Evolutionary conservation across 2,888 invertebrate species (phyloP).

Genomic region (Scaptomyza polygonia): DNA sequence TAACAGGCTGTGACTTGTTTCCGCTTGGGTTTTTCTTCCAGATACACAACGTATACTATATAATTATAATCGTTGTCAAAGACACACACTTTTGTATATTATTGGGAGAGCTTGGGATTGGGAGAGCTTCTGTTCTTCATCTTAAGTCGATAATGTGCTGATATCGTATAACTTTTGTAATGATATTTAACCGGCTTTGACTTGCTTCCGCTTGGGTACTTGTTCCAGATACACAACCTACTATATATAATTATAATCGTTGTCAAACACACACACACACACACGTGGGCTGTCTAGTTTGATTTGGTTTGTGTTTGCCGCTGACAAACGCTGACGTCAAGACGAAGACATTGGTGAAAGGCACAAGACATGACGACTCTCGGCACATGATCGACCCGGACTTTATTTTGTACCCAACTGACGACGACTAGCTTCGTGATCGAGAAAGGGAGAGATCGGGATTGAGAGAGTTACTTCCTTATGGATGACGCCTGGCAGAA

Average conservation of each 20-base stretch:
- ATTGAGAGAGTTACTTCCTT: slow-evolving; percentile 29
- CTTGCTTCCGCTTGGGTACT: slow-evolving; percentile 12
- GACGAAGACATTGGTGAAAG: slow-evolving; percentile 2
- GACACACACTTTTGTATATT: no score
- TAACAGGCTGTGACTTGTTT: no score
- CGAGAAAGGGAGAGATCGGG: background rate
- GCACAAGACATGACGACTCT: background rate
- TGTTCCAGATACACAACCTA: background rate
- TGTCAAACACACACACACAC: slow-evolving; percentile 1
- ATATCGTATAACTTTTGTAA: no score
- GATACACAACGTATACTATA: no score
- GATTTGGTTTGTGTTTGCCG: slow-evolving; percentile 26
- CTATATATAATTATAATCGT: background rate
- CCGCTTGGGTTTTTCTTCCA: no score
- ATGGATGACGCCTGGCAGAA: slow-evolving; percentile 30
- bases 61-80: no score
- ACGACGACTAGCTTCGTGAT: background rate
- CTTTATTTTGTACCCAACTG: background rate
- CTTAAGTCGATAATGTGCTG: no score
- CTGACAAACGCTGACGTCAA: slow-evolving; percentile 28
- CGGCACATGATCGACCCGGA: background rate
- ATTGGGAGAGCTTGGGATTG: no score
- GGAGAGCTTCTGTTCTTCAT: no score
- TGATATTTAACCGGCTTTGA: background rate
- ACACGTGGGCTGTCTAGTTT: slow-evolving; percentile 27